These are phyloP conservation scores for Rhabditophanes sp. DNA, from an alignment of 2,888 invertebrate genomes.

Conservation along the genomic window DNA sequence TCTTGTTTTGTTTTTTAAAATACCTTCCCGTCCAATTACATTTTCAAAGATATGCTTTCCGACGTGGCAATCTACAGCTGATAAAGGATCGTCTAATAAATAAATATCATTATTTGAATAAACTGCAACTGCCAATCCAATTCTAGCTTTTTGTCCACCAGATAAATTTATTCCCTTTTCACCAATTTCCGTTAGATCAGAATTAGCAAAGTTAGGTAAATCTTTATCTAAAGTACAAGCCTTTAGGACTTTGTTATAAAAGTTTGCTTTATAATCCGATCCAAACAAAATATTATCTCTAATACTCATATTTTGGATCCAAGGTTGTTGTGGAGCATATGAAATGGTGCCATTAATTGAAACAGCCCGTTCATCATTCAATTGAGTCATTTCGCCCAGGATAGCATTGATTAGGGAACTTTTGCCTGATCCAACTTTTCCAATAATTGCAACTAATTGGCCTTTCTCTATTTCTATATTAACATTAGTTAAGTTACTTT, in stretches of 20 bases:
- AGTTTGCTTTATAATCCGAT: constrained; percentile 16
- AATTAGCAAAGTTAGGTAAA: constrained; percentile 72
- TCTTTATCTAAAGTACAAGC: constrained; percentile 79
- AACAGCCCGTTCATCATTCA: constrained; percentile 23
- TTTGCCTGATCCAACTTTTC: constrained; percentile 72
- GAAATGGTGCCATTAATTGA: constrained; percentile 52
- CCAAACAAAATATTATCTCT: constrained; percentile 76
- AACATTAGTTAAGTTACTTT: constrained; percentile 2
- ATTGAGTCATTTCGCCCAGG: constrained; percentile 20
- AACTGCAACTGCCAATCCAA: constrained; percentile 50
- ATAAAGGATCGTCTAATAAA: constrained; percentile 79
- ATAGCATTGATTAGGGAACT: constrained; percentile 61
- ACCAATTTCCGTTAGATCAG: constrained; percentile 91
- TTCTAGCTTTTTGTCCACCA: constrained; percentile 79
- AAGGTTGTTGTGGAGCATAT: constrained; percentile 84
- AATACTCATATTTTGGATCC: constrained; percentile 51
- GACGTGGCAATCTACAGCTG: constrained; percentile 89
- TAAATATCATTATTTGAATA: constrained; percentile 75
- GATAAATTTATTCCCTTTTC: constrained; percentile 85
- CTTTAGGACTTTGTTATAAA: constrained; percentile 51
- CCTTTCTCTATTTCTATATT: constrained; percentile 57
- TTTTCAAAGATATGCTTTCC: constrained; percentile 66
- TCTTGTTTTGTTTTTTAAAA: constrained; percentile 56
- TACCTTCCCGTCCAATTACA: constrained; percentile 57
- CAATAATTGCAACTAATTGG: constrained; percentile 66